Evolutionary conservation across 2,888 invertebrate genomes (phyloP).

Genomic region (Nymphalis c-album): DNA sequence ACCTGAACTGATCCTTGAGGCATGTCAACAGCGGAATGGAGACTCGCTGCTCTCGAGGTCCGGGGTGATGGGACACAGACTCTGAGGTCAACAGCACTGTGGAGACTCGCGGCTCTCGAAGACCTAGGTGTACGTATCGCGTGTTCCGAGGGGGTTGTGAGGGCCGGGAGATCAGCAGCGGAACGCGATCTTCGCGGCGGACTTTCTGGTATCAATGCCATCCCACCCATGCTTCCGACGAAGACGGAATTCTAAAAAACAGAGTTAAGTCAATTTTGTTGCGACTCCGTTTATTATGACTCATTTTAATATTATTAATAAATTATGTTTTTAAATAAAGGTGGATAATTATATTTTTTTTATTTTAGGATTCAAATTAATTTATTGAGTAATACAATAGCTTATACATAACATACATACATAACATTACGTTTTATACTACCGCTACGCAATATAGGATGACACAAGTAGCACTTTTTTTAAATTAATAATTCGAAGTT

Average conservation of each 20-base stretch:
- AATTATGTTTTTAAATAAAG: no score
- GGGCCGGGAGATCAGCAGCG: constrained; percentile 91
- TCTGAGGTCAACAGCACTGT: constrained; percentile 71
- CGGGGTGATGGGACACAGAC: constrained; percentile 67
- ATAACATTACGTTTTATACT: no score
- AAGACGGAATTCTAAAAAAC: constrained; percentile 90
- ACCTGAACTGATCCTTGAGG: constrained; percentile 69
- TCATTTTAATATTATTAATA: no score
- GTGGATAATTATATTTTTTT: no score
- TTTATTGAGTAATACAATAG: no score
- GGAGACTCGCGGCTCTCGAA: constrained; percentile 72
- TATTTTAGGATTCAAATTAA: no score
- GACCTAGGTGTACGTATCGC: constrained; percentile 63
- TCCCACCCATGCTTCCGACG: constrained; percentile 86
- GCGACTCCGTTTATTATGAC: no score
- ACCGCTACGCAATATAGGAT: no score
- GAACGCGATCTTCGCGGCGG: constrained; percentile 90
- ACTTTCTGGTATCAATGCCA: constrained; percentile 84
- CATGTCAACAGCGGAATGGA: constrained; percentile 70
- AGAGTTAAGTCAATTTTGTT: background rate
- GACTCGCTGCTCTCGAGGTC: constrained; percentile 68
- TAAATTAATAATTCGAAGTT: no score
- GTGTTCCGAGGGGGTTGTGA: constrained; percentile 79
- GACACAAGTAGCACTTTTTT: no score
- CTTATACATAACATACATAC: no score